Evolutionary conservation across 2,888 invertebrate species (phyloP).

Genomic region (Zonitis immaculata): DNA sequence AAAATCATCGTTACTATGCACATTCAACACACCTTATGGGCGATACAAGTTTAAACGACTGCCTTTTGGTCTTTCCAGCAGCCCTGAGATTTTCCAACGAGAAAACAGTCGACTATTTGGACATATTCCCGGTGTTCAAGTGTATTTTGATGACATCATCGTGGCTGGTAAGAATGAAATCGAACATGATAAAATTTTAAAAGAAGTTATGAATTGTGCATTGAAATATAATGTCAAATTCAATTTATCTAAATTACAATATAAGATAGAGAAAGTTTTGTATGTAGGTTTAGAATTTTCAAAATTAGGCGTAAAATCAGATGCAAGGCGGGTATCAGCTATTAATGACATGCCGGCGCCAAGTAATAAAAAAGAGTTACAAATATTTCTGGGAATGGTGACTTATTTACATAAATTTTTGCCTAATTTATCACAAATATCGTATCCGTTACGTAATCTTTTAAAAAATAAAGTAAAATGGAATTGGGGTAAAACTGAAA

Average conservation of each 20-base stretch:
- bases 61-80: neutral
- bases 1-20: neutral
- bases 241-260: neutral
- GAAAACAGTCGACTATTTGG: neutral
- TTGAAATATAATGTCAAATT: neutral
- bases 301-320: neutral
- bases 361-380: neutral
- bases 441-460: neutral
- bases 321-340: neutral
- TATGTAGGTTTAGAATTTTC: neutral
- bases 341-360: neutral
- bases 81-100: neutral
- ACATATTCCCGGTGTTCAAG: no score
- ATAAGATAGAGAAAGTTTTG: neutral
- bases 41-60: neutral
- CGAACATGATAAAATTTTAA: neutral
- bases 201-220: neutral
- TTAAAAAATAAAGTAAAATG: no score
- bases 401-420: neutral
- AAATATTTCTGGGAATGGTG: neutral
- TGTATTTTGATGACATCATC: no score
- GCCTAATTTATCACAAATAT: neutral
- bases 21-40: neutral
- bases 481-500: no score
- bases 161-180: no score